These are phyloP conservation scores for Trialeurodes vaporariorum DNA, from an alignment of 1,140 invertebrate species.

Conservation along the genomic window DNA sequence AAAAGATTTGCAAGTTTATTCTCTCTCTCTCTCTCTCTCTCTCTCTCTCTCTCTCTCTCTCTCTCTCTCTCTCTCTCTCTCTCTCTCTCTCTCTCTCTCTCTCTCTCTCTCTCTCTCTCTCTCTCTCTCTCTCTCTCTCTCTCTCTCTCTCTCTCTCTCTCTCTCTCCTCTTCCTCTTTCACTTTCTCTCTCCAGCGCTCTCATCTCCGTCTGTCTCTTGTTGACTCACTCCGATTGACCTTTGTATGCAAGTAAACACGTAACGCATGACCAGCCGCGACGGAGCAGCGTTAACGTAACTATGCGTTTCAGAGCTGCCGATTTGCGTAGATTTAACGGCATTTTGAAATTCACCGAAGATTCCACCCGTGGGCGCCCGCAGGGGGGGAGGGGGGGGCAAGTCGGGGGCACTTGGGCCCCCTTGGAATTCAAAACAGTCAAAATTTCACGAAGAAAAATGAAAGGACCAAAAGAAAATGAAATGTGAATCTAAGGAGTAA, in stretches of 20 bases:
- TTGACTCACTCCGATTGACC: neutral
- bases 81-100: neutral
- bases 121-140: neutral
- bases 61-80: neutral
- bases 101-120: neutral
- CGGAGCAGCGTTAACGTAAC: neutral
- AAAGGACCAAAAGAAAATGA: no score
- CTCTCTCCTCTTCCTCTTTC: neutral
- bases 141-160: neutral
- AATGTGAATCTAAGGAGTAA: no score
- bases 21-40: no score
- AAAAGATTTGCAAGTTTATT: no score
- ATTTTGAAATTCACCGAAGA: neutral
- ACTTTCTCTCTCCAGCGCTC: neutral
- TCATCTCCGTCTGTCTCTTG: neutral
- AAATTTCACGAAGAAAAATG: no score
- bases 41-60: no score
- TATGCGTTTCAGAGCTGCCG: neutral
- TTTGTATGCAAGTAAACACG: neutral
- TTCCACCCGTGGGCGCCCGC: neutral
- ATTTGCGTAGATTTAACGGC: neutral
- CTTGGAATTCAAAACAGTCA: no score
- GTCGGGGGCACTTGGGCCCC: no score
- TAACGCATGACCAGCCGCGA: neutral
- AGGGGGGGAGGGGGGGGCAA: no score